Base-by-base conservation (phyloP, 2,888 invertebrate species). In the Leptodirus hochenwartii region DNA sequence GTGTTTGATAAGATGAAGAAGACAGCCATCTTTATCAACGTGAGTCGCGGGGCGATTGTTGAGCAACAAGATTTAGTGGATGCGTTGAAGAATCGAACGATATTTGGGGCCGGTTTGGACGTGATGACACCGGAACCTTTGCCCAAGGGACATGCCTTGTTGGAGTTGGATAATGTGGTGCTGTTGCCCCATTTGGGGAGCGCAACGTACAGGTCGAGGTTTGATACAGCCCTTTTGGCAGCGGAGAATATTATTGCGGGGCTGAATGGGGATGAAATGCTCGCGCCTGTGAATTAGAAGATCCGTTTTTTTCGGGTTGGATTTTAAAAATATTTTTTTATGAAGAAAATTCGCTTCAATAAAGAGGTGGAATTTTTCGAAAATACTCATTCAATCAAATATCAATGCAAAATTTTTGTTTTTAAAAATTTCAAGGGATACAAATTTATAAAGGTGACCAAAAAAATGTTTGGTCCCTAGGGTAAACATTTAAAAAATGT, bases 111-210 rank as follows among this genome's bases (percentile, higher is more conserved):
- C 2, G 93, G 90, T 0, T 59, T 95, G 2, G 93, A 95, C 51
- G 93, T 93, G 3, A 81, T 79, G 45, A 70, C 72, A 2, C 91
- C 93, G 0, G 93, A 95, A 51, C 93, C 93, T 0, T 50, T 95
- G 30, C 81, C 90, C 0, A 53, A 66, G 4, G 69, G 77, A 49
- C 72, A 84, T 51, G 77, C 77, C 30, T 58, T 93, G n/a, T 47
- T 84, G n/a, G 67, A 64, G 13, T 54, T 91, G 17, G 66, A 75
- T 3, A 93, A 91, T 53, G 30, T 57, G 81, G 82, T 82, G 34
- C 53, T 91, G 15, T 54, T 76, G 5, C 90, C 91, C 4, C 91
- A 93, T 58, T 66, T 90, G 42, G 90, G 82, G 29, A 85, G 84
- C 44, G 82, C 87, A 1, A 85, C 85, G 0, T 44, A 64, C 4